Evolutionary conservation across 37 sponge, comb jelly and placozoan genomes (phyloP).

Genomic region (Aplysina aerophoba): DNA sequence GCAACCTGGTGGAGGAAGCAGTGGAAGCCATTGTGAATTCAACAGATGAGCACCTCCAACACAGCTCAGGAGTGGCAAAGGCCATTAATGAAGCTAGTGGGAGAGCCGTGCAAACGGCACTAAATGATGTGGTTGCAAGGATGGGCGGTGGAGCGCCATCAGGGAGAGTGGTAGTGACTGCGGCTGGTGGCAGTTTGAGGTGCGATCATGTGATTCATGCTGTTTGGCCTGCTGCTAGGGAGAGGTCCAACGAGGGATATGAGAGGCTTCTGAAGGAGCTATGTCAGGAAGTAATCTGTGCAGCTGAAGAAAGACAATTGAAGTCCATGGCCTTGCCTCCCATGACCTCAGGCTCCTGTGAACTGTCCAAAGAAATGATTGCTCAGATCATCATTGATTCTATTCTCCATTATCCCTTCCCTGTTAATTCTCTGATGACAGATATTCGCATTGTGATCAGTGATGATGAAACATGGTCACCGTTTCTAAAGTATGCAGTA

Average conservation of each 20-base stretch:
- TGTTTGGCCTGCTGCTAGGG: conserved; percentile 52
- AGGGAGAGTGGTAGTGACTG: conserved; percentile 53
- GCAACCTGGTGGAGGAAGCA: conserved; percentile 52
- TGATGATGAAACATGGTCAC: conserved; percentile 31
- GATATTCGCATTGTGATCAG: conserved; percentile 77
- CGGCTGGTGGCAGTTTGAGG: conserved; percentile 59
- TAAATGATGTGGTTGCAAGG: not conserved
- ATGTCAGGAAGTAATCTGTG: conserved; percentile 7
- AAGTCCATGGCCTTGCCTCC: conserved; percentile 74
- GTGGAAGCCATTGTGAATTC: conserved; percentile 73
- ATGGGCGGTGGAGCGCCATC: conserved; percentile 4
- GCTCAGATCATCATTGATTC: conserved; percentile 43
- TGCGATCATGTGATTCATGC: conserved; percentile 73
- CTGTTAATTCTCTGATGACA: conserved; percentile 15
- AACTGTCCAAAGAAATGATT: conserved; percentile 29
- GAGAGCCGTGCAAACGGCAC: conserved; percentile 39
- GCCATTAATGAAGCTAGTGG: conserved; percentile 64
- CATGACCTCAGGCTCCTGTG: conserved; percentile 72
- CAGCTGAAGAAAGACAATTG: conserved; percentile 25
- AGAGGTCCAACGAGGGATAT: not conserved
- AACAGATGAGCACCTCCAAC: conserved; percentile 58
- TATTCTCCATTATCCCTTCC: conserved; percentile 32
- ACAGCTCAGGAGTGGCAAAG: conserved; percentile 70
- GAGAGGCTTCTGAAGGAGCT: conserved; percentile 34
- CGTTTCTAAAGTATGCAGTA: conserved; percentile 6